Conservation (phyloP, 2,113 vertebrate species). For the Rhea americana region DNA sequence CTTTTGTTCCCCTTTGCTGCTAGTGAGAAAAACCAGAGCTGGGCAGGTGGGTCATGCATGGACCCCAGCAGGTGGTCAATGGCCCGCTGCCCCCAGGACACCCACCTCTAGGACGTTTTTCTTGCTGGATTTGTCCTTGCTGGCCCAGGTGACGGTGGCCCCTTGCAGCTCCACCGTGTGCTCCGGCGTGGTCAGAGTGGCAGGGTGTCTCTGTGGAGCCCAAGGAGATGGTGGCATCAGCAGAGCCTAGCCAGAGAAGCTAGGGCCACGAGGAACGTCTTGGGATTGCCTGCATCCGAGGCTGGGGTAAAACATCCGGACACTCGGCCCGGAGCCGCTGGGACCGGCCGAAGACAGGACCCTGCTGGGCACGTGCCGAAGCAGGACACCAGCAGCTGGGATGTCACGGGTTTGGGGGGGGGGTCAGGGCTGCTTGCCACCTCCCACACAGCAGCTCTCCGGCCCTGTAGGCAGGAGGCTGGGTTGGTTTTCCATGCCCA, state of each 20-base stretch:
- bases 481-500: too few relatives aligned
- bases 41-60: accelerated
- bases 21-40: background rate
- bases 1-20: background rate
- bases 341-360: too few relatives aligned
- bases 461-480: too few relatives aligned
- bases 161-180: conserved; percentile 86
- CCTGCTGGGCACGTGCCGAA: too few relatives aligned
- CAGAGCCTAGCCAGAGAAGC: accelerated
- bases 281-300: too few relatives aligned
- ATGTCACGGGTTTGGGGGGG: too few relatives aligned
- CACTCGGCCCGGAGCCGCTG: too few relatives aligned
- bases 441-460: too few relatives aligned
- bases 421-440: too few relatives aligned
- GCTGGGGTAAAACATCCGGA: too few relatives aligned
- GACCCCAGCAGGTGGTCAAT: accelerated
- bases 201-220: conserved; percentile 80
- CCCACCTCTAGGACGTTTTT: conserved; percentile 94
- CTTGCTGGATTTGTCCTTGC: conserved; percentile 95
- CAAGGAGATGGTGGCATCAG: background rate
- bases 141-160: conserved; percentile 83
- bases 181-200: conserved; percentile 86
- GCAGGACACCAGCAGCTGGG: too few relatives aligned
- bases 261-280: background rate
- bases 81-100: background rate